phyloP scores from a whole-genome alignment of 2,113 vertebrate genomes.

The Cyanoderma ruficeps region DNA sequence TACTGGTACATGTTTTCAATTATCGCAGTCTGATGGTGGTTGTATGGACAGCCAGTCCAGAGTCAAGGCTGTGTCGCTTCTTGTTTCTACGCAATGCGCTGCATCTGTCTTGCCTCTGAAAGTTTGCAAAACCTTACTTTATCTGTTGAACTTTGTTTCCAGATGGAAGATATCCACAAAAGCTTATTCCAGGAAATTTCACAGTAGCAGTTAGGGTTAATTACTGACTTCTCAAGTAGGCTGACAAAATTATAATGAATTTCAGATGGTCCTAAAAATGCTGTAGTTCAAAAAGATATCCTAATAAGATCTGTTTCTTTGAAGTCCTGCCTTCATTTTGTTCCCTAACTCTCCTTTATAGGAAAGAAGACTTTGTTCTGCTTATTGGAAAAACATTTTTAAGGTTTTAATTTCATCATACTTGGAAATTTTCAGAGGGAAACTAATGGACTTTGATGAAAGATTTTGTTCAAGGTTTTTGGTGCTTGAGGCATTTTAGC shows the following conservation, averaged over 20 bases:
- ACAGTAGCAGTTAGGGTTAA: background rate
- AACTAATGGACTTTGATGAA: background rate
- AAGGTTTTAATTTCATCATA: background rate
- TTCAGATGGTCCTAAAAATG: conserved; percentile 4
- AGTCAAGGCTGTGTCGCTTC: background rate
- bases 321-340: background rate
- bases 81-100: background rate
- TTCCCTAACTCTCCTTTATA: background rate
- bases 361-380: background rate
- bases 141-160: background rate
- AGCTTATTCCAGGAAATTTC: background rate
- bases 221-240: background rate
- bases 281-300: background rate
- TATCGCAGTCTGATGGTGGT: background rate
- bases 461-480: background rate
- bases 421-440: background rate
- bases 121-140: background rate
- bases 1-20: background rate
- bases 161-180: background rate
- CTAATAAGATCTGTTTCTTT: background rate
- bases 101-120: background rate
- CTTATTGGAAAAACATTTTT: background rate
- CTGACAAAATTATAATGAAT: background rate
- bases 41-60: background rate
- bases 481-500: background rate